Evolutionary conservation across 2,113 vertebrate species (phyloP), one percentile per base, ranked within the genome.

Genomic region (Chroicocephalus ridibundus): DNA sequence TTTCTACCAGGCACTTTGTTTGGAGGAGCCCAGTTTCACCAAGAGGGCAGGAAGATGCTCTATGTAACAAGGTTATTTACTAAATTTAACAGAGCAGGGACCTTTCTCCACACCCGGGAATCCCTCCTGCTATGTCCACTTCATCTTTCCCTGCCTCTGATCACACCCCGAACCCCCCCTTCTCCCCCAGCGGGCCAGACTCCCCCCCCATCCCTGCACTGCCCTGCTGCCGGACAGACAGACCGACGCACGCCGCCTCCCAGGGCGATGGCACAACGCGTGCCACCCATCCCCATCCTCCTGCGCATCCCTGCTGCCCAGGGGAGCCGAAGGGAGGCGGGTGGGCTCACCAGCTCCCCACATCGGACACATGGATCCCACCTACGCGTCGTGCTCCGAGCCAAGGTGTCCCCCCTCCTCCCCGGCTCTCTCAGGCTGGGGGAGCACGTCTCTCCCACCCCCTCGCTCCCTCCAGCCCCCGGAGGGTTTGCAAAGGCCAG

Each of bases 1-100:
- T 66, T 86, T 36, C 85, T 86, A 75, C 91, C 96, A 96, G 96
- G 97, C 95, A 96, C 97, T 97, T 97, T 40, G 14, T 88, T 64
- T 40, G 46, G 72, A 90, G 94, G 75, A 94, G 1, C 82, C 71
- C 84, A 70, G 78, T 64, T 44, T 90, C 18, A 52, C 62, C 82
- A 38, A 5, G 9, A 64, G 91, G 82, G 82, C 40, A 62, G 93
- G 47, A 70, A 61, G 38, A 16, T 18, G 36, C 26, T 76, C 78
- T 32, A 10, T 4, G 26, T 42, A 72, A 79, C 49, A 62, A 47
- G 20, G 64, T 24, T 44, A 29, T 27, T 93, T 47, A 46, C 34
- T 38, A 12, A 62, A 77, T 70, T 71, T 52, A 69, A 55, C 32
- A 54, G 66, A 70, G 57, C 77, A 79, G 74, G 46, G 75, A 90